A percentile compares a stretch with the other conserved stretches of the same genome.
These are phyloP conservation scores for rabbit (Oryctolagus cuniculus) DNA, from an alignment of 2,113 vertebrate genomes.

Conservation along the genomic window mOryCun1.1 NC_091434.1:136390001-136390500, in stretches of 20 bases:
- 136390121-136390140: slow-evolving; percentile 51
- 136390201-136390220: not conserved
- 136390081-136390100: not conserved
- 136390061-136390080: not conserved
- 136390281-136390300: slow-evolving; percentile 8
- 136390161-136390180: not conserved
- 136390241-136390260: slow-evolving; percentile 31
- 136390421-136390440: not conserved
- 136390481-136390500: slow-evolving; percentile 30
- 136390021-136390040: not conserved
- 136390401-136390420: not conserved
- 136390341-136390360: not conserved
- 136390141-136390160: not conserved
- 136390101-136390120: not conserved
- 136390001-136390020: not conserved
- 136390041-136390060: slow-evolving; percentile 42
- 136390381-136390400: not conserved
- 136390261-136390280: slow-evolving; percentile 2
- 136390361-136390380: slow-evolving; percentile 39
- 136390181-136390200: not conserved
- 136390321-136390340: not conserved
- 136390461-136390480: slow-evolving; percentile 15
- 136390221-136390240: not conserved
- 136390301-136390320: not conserved
- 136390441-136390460: not conserved